phyloP scores from a whole-genome alignment of 53 echinoderm and acorn worm species.

The Henricia sp. region DNA sequence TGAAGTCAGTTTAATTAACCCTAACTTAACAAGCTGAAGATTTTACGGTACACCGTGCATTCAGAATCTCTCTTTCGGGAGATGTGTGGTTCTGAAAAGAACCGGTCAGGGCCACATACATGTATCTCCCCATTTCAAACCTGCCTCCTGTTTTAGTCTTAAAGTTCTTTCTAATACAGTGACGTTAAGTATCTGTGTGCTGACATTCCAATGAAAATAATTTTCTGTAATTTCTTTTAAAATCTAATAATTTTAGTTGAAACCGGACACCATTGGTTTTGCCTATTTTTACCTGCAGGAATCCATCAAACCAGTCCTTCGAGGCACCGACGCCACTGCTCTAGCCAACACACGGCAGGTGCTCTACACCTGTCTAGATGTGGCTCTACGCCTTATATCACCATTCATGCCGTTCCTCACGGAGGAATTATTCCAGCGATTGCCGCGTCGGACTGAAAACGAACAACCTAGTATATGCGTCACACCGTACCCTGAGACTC shows the following conservation, averaged over 20 bases:
- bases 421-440: slow-evolving; percentile 91
- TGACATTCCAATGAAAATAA: background rate
- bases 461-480: slow-evolving; percentile 79
- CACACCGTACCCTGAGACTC: slow-evolving; percentile 70
- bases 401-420: slow-evolving; percentile 97
- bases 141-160: too few relatives aligned
- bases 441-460: slow-evolving; percentile 70
- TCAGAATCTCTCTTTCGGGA: too few relatives aligned
- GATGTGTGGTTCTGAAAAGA: too few relatives aligned
- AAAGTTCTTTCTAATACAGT: too few relatives aligned
- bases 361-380: slow-evolving; percentile 78
- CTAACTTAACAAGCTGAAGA: too few relatives aligned
- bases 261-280: too few relatives aligned
- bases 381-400: slow-evolving; percentile 89
- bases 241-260: background rate
- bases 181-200: background rate
- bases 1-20: too few relatives aligned
- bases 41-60: too few relatives aligned
- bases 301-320: slow-evolving; percentile 74
- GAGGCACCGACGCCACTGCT: slow-evolving; percentile 53
- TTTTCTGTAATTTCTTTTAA: background rate
- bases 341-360: slow-evolving; percentile 64
- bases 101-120: too few relatives aligned
- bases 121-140: too few relatives aligned
- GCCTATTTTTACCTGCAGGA: slow-evolving; percentile 83